phyloP scores from a whole-genome alignment of 2,888 invertebrate species.

The Melanostoma scalare region DNA sequence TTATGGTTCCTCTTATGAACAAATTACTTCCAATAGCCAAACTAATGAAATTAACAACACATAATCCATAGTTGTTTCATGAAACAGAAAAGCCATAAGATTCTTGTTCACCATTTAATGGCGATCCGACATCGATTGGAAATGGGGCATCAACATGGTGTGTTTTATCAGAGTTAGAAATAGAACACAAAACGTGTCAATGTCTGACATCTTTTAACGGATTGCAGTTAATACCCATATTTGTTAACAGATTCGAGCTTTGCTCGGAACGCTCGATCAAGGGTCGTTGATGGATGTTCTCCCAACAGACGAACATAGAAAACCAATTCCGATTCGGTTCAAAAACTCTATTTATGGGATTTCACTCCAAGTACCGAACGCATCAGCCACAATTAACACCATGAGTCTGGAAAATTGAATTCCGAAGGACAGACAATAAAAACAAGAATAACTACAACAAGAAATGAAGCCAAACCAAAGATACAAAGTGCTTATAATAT shows the following conservation, averaged over 20 bases:
- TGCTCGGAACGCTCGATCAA: conserved; percentile 30
- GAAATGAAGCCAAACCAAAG: conserved; percentile 33
- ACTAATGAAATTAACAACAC: no score
- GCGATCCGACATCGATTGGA: conserved; percentile 17
- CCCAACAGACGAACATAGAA: conserved; percentile 22
- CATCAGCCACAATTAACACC: conserved; percentile 53
- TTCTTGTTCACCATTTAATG: conserved; percentile 1
- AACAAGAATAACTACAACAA: conserved; percentile 29
- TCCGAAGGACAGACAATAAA: conserved; percentile 63
- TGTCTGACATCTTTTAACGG: conserved; percentile 28
- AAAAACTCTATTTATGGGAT: conserved; percentile 48
- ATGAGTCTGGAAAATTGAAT: conserved; percentile 57
- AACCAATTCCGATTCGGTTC: conserved; percentile 27
- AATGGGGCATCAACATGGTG: conserved; percentile 6
- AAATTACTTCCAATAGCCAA: no score
- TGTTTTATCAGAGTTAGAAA: conserved; percentile 38
- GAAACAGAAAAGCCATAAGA: no score
- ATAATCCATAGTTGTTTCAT: no score
- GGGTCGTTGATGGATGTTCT: conserved; percentile 52
- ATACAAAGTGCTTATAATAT: conserved; percentile 37
- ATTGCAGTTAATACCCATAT: conserved; percentile 57
- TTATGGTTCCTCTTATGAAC: no score
- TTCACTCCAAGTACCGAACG: background rate
- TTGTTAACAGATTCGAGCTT: conserved; percentile 62
- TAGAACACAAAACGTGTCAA: conserved; percentile 34